Base-by-base conservation (phyloP, 2,888 invertebrate genomes). In the Eupithecia centaureata region DNA sequence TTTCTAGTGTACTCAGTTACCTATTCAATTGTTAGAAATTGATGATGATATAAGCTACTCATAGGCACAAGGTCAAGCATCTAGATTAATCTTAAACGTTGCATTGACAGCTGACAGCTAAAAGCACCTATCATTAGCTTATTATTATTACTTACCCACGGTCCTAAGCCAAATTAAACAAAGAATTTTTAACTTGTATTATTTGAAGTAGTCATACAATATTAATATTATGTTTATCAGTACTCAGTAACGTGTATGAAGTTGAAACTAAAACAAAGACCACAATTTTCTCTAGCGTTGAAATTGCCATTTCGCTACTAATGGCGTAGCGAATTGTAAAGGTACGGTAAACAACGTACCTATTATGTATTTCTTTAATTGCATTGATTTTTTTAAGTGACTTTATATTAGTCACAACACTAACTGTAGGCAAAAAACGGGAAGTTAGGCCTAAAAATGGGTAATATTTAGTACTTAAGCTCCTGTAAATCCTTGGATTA, bases 311-410 rank as follows among this genome's bases (percentile, higher is more conserved):
- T 67, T 64, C 57, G 58, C n/a, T 66, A 27, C 51, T 54, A 64
- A 72, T 65, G 52, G 69, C 62, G 70, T 71, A 72, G 68, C 70
- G 69, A 73, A 75, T 67, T 58, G 33, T 57, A 47, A 47, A 47
- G 10, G 22, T 47, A 47, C 47, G 18, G 47, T 22, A 47, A 47
- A 47, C 47, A 22, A 47, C 47, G 47, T 47, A 47, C 47, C 47
- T 47, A 47, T 47, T 47, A 47, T 18, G 18, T 38, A 18, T 42
- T 42, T 42, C 18, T 10, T 42, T 42, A 42, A 22, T 22, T 42
- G 18, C 18, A 8, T 42, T 42, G 18, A 42, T 42, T 42, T n/a
- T 47, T 22, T 47, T 47, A n/a, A 8, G 22, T 12, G 47, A 47
- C 18, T 47, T 18, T 22, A 22, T 22, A 47, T 22, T 47, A 18